A percentile compares a stretch with the other conserved stretches of the same genome.
Conservation (phyloP, 2,113 vertebrate species). For the Lynx canadensis region DNA sequence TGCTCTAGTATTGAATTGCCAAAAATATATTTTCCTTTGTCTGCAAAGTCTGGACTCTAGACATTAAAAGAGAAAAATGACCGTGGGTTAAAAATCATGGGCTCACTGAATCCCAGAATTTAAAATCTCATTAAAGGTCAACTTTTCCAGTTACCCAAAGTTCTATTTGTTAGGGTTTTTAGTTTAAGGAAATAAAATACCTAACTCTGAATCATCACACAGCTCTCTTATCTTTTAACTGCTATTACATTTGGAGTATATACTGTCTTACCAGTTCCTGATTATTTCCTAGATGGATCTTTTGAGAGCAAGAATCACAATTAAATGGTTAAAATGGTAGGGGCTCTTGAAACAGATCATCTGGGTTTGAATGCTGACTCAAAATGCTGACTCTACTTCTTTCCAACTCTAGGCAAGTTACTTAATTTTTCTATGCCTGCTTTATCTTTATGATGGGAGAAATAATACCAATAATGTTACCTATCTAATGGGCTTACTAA, state of each 20-base stretch:
- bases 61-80: constrained; percentile 24
- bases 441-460: background rate
- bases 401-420: background rate
- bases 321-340: background rate
- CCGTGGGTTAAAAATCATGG: background rate
- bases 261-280: background rate
- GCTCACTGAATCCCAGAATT: background rate
- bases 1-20: background rate
- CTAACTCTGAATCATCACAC: background rate
- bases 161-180: background rate
- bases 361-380: background rate
- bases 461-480: background rate
- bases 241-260: background rate
- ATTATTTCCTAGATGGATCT: constrained; percentile 20
- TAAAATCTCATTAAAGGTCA: constrained; percentile 37
- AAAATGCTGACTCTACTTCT: background rate
- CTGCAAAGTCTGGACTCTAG: background rate
- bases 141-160: constrained; percentile 12
- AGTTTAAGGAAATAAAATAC: constrained; percentile 31
- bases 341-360: background rate
- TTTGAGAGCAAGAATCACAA: background rate
- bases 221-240: background rate
- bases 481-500: background rate
- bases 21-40: background rate
- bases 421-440: background rate